Evolutionary conservation across 2,888 invertebrate species (phyloP).

Genomic region (Drosophila maculinotata): DNA sequence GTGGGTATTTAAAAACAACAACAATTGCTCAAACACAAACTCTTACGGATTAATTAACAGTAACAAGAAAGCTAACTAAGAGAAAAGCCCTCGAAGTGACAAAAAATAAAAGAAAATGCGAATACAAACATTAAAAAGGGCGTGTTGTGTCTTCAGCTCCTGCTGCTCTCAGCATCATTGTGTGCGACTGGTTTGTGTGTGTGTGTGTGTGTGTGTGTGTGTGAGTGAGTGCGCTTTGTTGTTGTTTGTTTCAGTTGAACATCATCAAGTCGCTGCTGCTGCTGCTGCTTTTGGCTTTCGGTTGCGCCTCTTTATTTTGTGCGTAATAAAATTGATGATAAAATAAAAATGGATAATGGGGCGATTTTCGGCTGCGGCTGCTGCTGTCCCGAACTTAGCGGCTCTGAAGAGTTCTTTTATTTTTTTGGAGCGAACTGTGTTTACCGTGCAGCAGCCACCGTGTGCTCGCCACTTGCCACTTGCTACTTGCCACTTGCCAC

Average conservation of each 20-base stretch:
- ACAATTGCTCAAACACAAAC: slow-evolving; percentile 7
- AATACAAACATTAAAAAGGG: slow-evolving; percentile 68
- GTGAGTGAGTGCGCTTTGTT: slow-evolving; percentile 51
- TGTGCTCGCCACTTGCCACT: neutral
- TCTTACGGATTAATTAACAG: slow-evolving; percentile 17
- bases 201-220: slow-evolving; percentile 13
- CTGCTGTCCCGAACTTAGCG: slow-evolving; percentile 3
- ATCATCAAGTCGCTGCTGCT: slow-evolving; percentile 60
- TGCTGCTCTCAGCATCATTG: slow-evolving; percentile 42
- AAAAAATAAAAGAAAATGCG: slow-evolving; percentile 34
- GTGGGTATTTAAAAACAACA: neutral
- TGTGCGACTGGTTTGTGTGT: slow-evolving; percentile 12
- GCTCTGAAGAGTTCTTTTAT: slow-evolving; percentile 21
- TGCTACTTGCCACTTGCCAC: neutral
- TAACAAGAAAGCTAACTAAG: slow-evolving; percentile 9
- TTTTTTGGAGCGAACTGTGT: slow-evolving; percentile 27
- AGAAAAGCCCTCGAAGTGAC: slow-evolving; percentile 42
- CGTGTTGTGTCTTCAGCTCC: slow-evolving; percentile 67
- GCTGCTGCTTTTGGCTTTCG: slow-evolving; percentile 31
- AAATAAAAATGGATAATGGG: slow-evolving; percentile 82
- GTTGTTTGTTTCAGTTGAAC: slow-evolving; percentile 55
- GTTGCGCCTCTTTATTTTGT: slow-evolving; percentile 70
- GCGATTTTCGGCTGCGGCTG: slow-evolving; percentile 70
- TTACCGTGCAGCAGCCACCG: slow-evolving; percentile 25
- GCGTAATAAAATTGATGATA: slow-evolving; percentile 80